Base-by-base conservation (phyloP, 1,140 invertebrate genomes). In the Drosophila biarmipes region DNA sequence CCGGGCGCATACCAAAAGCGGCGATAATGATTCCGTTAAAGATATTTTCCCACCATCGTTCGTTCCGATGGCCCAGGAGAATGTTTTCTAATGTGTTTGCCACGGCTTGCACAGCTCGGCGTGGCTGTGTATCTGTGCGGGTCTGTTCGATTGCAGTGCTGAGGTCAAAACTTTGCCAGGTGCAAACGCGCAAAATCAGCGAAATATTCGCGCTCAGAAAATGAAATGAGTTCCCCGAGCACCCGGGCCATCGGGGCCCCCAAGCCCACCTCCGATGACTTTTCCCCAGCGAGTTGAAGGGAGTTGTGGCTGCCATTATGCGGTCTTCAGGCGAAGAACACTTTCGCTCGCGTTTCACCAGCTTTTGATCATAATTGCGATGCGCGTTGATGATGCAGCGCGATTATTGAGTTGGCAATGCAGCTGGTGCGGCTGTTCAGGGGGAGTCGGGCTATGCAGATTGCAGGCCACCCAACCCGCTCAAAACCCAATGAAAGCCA, bases 171-270 rank as follows among this genome's bases (percentile, higher is more conserved):
- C 61, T 77, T 81, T 81, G 35, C 54, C 56, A 63, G 73, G 45
- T 68, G 73, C 53, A 77, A 81, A 73, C 61, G 67, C 58, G 61
- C 73, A 56, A 81, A 81, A 77, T 81, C 79, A 81, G 73, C 67
- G 61, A 77, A 81, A 63, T 72, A 80, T 77, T 81, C 78, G 68
- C 59, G 61, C 4, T 6, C 35, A 34, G 67, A 55, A 77, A 81
- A 78, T 64, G 54, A 56, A 77, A 77, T 73, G 68, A 81, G 67
- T 53, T 58, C 43, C 62, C 43, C 21, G 45, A 48, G n/a, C 61
- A 34, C 59, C 37, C 43, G 34, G 27, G 43, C n/a, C 43, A n/a
- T n/a, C 31, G 27, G 17, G 8, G 19, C 34, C 15, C 14, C 27
- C 15, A 37, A 34, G 42, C 43, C 17, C 48, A 29, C 15, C 57